These are phyloP conservation scores for Drosophila infuscata DNA, from an alignment of 2,888 invertebrate genomes.

Conservation along the genomic window DNA sequence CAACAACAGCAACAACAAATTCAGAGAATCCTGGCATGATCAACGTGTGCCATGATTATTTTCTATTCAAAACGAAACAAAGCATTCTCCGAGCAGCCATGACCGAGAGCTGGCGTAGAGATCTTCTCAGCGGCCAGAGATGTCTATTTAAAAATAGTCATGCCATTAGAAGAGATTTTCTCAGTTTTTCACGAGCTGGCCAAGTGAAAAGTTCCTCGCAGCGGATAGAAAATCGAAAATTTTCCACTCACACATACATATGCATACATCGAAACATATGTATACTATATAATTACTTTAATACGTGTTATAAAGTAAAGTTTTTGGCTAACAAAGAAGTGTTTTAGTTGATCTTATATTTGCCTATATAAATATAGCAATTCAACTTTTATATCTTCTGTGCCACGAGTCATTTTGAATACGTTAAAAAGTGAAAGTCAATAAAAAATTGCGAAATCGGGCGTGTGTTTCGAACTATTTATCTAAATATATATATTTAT, in stretches of 20 bases:
- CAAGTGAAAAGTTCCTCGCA: conserved; percentile 79
- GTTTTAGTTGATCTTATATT: conserved; percentile 11
- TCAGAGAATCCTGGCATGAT: conserved; percentile 30
- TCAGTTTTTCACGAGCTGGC: conserved; percentile 84
- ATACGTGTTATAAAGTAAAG: not conserved
- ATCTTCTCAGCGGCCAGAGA: conserved; percentile 3
- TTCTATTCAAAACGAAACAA: conserved; percentile 13
- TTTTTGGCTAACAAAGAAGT: conserved; percentile 17
- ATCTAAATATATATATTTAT: conserved; percentile 33
- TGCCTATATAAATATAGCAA: not conserved
- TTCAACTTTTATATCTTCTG: conserved; percentile 6
- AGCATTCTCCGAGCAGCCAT: conserved; percentile 32
- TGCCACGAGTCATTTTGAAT: not conserved
- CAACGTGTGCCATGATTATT: conserved; percentile 4
- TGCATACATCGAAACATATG: conserved; percentile 41
- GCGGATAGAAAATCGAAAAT: conserved; percentile 49
- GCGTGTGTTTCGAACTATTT: conserved; percentile 52
- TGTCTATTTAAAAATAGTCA: conserved; percentile 82
- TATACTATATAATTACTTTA: conserved; percentile 40
- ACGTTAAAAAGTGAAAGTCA: conserved; percentile 62
- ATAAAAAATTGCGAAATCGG: conserved; percentile 75
- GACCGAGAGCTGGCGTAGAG: conserved; percentile 18
- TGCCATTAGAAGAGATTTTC: conserved; percentile 55
- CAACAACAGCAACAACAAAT: not conserved
- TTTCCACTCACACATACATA: conserved; percentile 49